phyloP scores from a whole-genome alignment of 2,797 vertebrate genomes.

The Ptychadena robeensis region DNA sequence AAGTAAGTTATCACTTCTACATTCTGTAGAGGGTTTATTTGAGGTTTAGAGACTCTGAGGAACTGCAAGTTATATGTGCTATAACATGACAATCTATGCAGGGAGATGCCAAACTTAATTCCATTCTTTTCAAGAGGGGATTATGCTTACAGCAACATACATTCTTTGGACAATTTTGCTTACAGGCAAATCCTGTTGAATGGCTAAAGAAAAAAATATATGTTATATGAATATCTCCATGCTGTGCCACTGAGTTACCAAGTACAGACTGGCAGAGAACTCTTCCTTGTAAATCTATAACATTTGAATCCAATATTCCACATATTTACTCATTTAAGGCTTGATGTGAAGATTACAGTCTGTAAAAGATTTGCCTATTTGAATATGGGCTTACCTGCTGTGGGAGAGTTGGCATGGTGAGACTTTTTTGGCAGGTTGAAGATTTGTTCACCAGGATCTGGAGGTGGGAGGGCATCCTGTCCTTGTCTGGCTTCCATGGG shows the following conservation, averaged over 20 bases:
- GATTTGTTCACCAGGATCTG: conserved; percentile 98
- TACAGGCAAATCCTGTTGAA: not conserved
- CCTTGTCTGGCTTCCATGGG: conserved; percentile 95
- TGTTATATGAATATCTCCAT: not conserved
- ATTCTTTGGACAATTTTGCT: conserved; percentile 4
- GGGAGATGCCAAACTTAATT: not conserved
- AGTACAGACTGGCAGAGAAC: not conserved
- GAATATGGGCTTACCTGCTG: conserved; percentile 82
- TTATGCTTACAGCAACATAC: conserved; percentile 21
- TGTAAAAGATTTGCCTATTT: not conserved
- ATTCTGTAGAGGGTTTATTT: conserved; percentile 11
- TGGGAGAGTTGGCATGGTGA: conserved; percentile 95
- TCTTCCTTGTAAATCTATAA: not conserved
- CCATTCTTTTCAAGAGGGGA: not conserved
- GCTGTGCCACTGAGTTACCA: conserved; percentile 11
- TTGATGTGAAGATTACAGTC: conserved; percentile 12
- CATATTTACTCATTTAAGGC: no score
- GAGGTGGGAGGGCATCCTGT: conserved; percentile 96
- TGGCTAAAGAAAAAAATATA: not conserved
- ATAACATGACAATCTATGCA: conserved; percentile 20
- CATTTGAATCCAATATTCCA: not conserved
- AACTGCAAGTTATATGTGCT: conserved; percentile 3
- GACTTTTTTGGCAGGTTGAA: conserved; percentile 99
- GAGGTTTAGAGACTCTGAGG: conserved; percentile 15
- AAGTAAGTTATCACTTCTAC: not conserved